Conservation (phyloP, 2,113 vertebrate genomes). For the Gopherus flavomarginatus region DNA sequence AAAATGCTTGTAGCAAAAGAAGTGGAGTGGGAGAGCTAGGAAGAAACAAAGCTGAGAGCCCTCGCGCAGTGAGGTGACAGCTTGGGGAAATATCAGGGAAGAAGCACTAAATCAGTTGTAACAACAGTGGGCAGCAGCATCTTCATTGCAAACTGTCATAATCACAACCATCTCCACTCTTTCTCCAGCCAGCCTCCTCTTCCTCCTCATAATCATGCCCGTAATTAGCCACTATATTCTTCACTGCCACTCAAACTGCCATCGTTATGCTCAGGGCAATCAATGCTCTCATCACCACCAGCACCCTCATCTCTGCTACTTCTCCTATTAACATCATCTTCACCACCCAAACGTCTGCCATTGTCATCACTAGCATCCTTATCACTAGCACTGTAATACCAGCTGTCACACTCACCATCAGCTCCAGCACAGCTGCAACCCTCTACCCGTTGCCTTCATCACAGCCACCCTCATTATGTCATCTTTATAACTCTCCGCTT, state of each 20-base stretch:
- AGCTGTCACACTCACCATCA: neutral
- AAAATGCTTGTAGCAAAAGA: constrained; percentile 33
- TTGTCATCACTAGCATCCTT: neutral
- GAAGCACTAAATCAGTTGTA: neutral
- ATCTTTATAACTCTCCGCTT: accelerated
- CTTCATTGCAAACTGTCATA: neutral
- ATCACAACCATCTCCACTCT: neutral
- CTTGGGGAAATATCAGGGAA: neutral
- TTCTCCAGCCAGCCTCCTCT: neutral
- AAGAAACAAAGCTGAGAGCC: neutral
- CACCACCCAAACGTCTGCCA: neutral
- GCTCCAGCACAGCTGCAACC: neutral
- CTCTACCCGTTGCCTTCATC: neutral
- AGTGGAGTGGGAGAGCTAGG: neutral
- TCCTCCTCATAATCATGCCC: constrained; percentile 1
- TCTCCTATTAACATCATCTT: neutral
- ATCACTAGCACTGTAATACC: neutral
- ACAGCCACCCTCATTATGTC: neutral
- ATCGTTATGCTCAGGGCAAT: neutral
- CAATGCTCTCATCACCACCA: neutral
- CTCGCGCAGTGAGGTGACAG: neutral
- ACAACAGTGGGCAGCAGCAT: neutral
- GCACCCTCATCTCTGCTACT: neutral
- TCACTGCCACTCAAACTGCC: neutral
- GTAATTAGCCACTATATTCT: constrained; percentile 28